phyloP scores from a whole-genome alignment of 2,113 vertebrate genomes.

The Sinocyclocheilus anophthalmus region DNA sequence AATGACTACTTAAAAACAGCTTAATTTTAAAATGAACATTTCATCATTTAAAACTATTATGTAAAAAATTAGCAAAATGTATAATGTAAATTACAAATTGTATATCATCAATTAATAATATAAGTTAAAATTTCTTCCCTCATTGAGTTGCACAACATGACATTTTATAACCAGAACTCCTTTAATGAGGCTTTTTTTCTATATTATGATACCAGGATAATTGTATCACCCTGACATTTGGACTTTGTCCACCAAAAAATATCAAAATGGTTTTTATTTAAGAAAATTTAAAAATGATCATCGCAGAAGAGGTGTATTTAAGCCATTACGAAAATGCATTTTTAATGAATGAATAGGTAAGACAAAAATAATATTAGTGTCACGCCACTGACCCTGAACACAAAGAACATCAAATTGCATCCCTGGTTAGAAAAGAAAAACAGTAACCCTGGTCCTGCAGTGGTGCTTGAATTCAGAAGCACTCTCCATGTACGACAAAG shows the following conservation, averaged over 20 bases:
- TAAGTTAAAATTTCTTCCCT: neutral
- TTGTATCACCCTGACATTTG: neutral
- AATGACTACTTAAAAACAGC: neutral
- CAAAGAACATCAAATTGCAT: constrained; percentile 30
- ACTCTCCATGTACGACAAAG: constrained; percentile 15
- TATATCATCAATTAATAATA: neutral
- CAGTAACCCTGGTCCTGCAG: neutral
- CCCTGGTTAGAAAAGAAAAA: constrained; percentile 8
- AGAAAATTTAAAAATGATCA: neutral
- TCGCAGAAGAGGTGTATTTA: neutral
- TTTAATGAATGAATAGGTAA: neutral
- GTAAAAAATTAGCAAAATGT: neutral
- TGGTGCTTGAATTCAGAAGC: constrained; percentile 36
- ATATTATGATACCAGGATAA: neutral
- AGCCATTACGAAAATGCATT: neutral
- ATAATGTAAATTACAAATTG: neutral
- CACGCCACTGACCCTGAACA: neutral
- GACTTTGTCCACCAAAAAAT: neutral
- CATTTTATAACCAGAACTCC: neutral
- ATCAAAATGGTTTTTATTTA: neutral
- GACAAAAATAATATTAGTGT: neutral
- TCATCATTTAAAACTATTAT: neutral
- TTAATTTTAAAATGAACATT: neutral
- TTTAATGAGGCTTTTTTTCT: neutral
- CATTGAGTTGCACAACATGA: neutral